phyloP scores from a whole-genome alignment of 2,113 vertebrate species.

The Odontesthes bonariensis region DNA sequence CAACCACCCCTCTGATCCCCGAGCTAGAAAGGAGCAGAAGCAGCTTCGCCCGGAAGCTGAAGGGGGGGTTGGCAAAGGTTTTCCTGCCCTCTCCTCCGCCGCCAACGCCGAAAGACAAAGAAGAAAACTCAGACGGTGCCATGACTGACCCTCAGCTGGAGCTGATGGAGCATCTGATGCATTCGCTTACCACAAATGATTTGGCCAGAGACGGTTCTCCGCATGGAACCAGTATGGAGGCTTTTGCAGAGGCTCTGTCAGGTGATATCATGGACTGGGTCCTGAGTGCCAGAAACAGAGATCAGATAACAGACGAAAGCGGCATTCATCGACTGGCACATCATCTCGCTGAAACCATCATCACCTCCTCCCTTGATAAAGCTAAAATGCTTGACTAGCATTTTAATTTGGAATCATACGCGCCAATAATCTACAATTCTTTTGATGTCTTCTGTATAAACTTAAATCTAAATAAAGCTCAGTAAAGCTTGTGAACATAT shows the following conservation, averaged over 20 bases:
- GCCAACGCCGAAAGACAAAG: slow-evolving; percentile 77
- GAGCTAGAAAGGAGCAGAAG: slow-evolving; percentile 73
- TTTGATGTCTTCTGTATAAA: neutral
- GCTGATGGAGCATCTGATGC: slow-evolving; percentile 75
- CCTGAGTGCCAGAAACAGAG: neutral
- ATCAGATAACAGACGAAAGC: neutral
- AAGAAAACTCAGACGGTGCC: neutral
- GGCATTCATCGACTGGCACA: slow-evolving; percentile 55
- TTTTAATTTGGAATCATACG: neutral
- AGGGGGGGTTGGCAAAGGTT: slow-evolving; percentile 81
- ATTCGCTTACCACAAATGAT: slow-evolving; percentile 64
- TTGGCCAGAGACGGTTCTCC: neutral
- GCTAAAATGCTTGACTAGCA: slow-evolving; percentile 25
- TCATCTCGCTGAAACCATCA: slow-evolving; percentile 60
- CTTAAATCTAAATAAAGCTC: neutral
- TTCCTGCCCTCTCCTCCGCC: slow-evolving; percentile 83
- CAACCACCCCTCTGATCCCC: slow-evolving; percentile 79
- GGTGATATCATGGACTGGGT: slow-evolving; percentile 59
- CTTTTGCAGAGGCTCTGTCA: slow-evolving; percentile 69
- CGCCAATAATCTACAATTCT: neutral
- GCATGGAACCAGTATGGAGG: slow-evolving; percentile 31
- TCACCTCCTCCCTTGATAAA: slow-evolving; percentile 65
- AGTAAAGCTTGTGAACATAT: no score
- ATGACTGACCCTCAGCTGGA: slow-evolving; percentile 42
- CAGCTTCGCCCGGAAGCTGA: slow-evolving; percentile 81